Percentiles rank a stretch among this genome's conserved stretches.
Evolutionary conservation across 2,113 vertebrate species (phyloP).

Genomic region (Cephalopterus ornatus): DNA sequence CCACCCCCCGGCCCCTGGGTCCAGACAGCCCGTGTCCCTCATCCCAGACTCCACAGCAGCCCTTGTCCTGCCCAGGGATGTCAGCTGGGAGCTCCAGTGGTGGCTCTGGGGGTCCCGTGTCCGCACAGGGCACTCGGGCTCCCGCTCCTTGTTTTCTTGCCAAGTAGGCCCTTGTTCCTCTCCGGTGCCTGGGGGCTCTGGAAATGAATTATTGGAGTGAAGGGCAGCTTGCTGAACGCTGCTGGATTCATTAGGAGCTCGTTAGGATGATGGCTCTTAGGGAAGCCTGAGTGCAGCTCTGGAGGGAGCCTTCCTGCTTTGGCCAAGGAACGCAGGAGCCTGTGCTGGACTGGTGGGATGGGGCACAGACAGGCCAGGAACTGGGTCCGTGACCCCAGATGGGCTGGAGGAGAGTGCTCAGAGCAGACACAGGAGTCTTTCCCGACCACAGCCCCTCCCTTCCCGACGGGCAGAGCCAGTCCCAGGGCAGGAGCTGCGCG

Average conservation of each 20-base stretch:
- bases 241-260: background rate
- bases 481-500: background rate
- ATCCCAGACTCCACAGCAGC: background rate
- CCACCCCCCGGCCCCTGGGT: rapidly evolving
- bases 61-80: background rate
- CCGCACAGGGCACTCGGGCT: rapidly evolving
- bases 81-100: rapidly evolving
- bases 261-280: rapidly evolving
- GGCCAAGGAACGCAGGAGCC: rapidly evolving
- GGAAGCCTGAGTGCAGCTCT: background rate
- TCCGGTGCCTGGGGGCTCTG: background rate
- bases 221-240: background rate
- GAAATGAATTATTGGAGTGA: background rate
- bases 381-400: background rate
- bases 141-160: background rate
- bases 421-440: background rate
- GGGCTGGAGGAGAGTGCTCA: background rate
- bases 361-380: background rate
- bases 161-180: background rate
- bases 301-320: background rate
- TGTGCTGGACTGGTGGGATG: background rate
- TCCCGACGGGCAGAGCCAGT: rapidly evolving
- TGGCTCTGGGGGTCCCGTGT: rapidly evolving
- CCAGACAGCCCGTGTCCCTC: rapidly evolving
- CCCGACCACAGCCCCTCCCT: rapidly evolving